Evolutionary conservation across 2,113 vertebrate genomes (phyloP).

Genomic region (Talpa occidentalis): DNA sequence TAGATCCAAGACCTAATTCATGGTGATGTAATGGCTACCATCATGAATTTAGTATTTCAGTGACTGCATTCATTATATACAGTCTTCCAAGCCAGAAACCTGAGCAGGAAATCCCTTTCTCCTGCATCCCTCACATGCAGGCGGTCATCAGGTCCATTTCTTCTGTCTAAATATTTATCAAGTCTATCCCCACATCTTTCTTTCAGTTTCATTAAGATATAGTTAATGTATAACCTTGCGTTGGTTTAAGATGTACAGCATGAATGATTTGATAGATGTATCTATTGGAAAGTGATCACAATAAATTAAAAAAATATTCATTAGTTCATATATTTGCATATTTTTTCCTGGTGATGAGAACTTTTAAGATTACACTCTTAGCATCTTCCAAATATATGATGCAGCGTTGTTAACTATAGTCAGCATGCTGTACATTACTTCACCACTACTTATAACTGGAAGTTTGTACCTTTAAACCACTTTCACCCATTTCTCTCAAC

Average conservation of each 20-base stretch:
- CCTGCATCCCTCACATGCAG: not conserved
- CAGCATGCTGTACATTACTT: not conserved
- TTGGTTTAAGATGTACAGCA: not conserved
- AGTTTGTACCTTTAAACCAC: not conserved
- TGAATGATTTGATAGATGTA: not conserved
- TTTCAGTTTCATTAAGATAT: not conserved
- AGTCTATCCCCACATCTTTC: not conserved
- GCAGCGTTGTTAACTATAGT: not conserved
- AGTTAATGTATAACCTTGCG: not conserved
- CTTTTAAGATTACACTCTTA: not conserved
- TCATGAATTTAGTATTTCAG: not conserved
- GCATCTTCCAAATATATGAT: not conserved
- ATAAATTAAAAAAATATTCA: not conserved
- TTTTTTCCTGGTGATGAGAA: not conserved
- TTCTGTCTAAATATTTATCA: not conserved
- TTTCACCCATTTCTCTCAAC: not conserved
- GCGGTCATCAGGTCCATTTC: not conserved
- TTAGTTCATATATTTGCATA: not conserved
- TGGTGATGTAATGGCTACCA: slow-evolving; percentile 28
- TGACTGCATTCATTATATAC: slow-evolving; percentile 3
- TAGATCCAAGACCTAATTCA: slow-evolving; percentile 50
- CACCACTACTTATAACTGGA: not conserved
- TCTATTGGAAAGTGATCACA: not conserved
- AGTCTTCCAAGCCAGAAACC: not conserved
- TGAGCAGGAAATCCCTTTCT: not conserved